Evolutionary conservation across 1,140 invertebrate genomes (phyloP).

Genomic region (Papilio polytes): DNA sequence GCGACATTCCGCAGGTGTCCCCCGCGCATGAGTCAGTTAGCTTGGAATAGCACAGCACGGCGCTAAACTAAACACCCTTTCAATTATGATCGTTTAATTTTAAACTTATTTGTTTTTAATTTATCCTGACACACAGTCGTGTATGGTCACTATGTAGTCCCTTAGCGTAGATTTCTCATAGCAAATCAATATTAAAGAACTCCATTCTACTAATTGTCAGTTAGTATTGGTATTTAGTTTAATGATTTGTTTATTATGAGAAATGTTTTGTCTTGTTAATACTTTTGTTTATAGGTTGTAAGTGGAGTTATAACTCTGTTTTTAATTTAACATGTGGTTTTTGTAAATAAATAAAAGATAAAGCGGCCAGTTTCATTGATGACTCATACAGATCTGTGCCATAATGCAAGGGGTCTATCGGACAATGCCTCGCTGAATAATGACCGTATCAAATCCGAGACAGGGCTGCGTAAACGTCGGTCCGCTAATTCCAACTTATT

Average conservation of each 20-base stretch:
- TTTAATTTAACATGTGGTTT: neutral
- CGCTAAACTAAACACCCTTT: constrained; percentile 10
- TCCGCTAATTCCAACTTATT: neutral
- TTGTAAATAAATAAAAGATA: neutral
- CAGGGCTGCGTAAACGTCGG: neutral
- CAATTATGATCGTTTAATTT: neutral
- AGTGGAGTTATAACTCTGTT: neutral
- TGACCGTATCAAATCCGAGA: neutral
- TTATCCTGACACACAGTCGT: neutral
- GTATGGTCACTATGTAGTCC: neutral
- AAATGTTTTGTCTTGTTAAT: neutral
- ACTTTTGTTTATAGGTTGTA: neutral
- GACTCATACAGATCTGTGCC: constrained; percentile 4
- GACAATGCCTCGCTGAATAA: constrained; percentile 24
- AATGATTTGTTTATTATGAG: neutral
- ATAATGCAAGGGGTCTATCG: constrained; percentile 17
- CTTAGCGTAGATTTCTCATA: neutral
- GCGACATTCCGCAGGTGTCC: constrained; percentile 18
- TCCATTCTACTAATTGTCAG: no score
- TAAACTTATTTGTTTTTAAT: neutral
- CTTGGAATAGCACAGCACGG: constrained; percentile 8
- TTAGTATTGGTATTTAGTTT: no score
- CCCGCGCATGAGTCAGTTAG: constrained; percentile 12
- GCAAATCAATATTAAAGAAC: no score
- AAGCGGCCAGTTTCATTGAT: neutral